These are phyloP conservation scores for Nephila pilipes DNA, from an alignment of 1,140 invertebrate genomes.

Conservation along the genomic window DNA sequence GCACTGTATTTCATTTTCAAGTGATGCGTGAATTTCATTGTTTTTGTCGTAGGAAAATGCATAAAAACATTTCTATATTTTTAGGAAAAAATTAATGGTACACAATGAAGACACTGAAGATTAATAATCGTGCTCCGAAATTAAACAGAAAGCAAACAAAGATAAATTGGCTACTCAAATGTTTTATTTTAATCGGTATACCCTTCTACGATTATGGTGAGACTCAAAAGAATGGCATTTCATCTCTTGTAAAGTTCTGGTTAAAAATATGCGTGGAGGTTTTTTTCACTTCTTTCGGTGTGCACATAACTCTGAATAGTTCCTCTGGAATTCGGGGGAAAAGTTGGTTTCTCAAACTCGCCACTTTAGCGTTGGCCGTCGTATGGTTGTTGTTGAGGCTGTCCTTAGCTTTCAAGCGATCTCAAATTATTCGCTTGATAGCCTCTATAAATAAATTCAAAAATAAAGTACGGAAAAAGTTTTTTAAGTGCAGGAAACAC, in stretches of 20 bases:
- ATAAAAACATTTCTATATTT: too few relatives aligned
- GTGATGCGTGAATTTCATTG: too few relatives aligned
- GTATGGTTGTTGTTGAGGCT: neutral
- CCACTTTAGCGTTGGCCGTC: neutral
- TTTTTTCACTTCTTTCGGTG: neutral
- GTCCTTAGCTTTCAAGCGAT: neutral
- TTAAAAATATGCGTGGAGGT: neutral
- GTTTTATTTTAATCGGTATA: neutral
- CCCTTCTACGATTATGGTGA: neutral
- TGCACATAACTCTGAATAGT: neutral
- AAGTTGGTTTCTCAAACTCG: neutral
- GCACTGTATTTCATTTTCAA: too few relatives aligned
- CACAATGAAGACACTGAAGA: too few relatives aligned
- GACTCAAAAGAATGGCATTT: neutral
- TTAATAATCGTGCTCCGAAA: too few relatives aligned
- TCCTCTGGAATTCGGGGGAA: neutral
- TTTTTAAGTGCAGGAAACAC: neutral
- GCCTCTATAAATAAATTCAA: neutral
- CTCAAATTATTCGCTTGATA: neutral
- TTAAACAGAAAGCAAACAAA: too few relatives aligned
- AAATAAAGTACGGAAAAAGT: neutral
- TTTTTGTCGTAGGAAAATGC: too few relatives aligned
- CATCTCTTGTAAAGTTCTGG: neutral
- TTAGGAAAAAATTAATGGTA: too few relatives aligned
- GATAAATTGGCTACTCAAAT: neutral